Evolutionary conservation across 2,113 vertebrate genomes (phyloP), one percentile per base, ranked within the genome.

Genomic region (Sakesphorus luctuosus): DNA sequence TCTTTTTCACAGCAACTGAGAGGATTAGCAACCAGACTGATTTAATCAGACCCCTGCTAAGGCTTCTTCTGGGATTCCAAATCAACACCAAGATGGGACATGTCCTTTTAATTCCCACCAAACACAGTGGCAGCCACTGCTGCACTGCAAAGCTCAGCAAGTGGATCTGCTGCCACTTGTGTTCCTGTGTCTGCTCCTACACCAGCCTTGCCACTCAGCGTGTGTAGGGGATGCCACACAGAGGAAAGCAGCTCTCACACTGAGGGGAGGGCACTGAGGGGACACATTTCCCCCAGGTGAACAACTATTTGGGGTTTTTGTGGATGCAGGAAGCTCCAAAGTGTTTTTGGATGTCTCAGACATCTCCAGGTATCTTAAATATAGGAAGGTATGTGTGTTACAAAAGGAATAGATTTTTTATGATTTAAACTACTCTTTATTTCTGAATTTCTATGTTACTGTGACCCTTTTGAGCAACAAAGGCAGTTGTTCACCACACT

Each of bases 181-280:
- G 49, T 40, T 55, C 40, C 61, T 49, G 6, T 4, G 18, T n/a
- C 56, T 71, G 35, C 31, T 87, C 73, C 78, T 58, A 10, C n/a
- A 15, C 4, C 4, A 59, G 47, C 13, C 13, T 38, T 44, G 36
- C 31, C 58, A 31, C 19, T 12, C 33, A 50, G 68, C 59, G 18
- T 4, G 4, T 4, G 35, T 4, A 47, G 0, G 0, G 24, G 68
- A 59, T 1, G 21, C 29, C 72, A 53, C 29, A 35, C 0, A 3
- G 59, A 78, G 6, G 50, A 78, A 23, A 85, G 71, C 31, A 85
- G 33, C 44, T 68, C 71, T 40, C 16, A 7, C 50, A 65, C 47
- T 4, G 18, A 69, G 40, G 21, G 11, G 67, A 38, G 18, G 47
- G 12, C 31, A 47, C 58, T 0, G 3, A 72, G 43, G 52, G 87